Conservation (phyloP, 2,113 vertebrate species). For the Hystrix cristata region DNA sequence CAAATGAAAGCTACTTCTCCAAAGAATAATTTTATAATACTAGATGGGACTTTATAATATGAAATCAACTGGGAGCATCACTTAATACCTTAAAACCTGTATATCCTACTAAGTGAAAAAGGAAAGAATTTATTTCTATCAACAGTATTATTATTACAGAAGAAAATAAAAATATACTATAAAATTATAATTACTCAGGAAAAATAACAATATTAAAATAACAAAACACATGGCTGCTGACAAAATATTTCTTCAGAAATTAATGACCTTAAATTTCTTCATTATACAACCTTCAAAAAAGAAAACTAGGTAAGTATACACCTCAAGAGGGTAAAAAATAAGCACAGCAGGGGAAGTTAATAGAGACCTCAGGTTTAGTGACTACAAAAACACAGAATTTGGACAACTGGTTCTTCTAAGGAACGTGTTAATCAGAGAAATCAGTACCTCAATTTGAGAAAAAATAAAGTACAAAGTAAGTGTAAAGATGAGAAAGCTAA, state of each 20-base stretch:
- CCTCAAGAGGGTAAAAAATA: neutral
- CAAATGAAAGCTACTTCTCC: neutral
- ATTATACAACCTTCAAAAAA: constrained; percentile 10
- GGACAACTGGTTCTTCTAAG: neutral
- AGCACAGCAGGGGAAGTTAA: neutral
- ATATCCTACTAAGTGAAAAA: neutral
- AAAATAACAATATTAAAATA: constrained; percentile 24
- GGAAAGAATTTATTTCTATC: neutral
- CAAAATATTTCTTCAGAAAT: neutral
- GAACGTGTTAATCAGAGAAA: neutral
- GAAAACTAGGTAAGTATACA: neutral
- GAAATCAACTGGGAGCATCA: neutral
- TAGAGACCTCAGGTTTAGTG: neutral
- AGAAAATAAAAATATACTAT: neutral
- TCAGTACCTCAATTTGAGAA: neutral
- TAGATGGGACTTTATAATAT: neutral
- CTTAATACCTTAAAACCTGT: neutral
- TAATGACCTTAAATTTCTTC: neutral
- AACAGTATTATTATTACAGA: neutral
- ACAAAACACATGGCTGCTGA: neutral
- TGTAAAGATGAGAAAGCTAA: neutral
- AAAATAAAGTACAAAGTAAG: neutral
- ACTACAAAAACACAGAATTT: neutral
- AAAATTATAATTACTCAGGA: neutral
- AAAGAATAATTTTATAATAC: neutral